Evolutionary conservation across 2,113 vertebrate genomes (phyloP), one percentile per base, ranked within the genome.

Genomic region (Acanthisitta chloris): DNA sequence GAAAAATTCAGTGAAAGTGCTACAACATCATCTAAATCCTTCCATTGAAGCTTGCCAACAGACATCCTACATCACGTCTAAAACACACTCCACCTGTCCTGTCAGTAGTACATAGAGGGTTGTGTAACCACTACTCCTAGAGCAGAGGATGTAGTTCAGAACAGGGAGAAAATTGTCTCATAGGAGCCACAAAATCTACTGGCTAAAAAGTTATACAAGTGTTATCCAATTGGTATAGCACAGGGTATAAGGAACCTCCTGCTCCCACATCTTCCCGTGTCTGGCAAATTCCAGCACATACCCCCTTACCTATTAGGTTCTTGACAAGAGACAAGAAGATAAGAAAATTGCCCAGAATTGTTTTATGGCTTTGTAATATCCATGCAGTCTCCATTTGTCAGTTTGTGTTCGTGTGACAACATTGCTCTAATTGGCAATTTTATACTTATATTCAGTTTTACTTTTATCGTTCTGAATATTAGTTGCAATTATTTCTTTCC

Each of bases 201-300:
- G 18, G 7, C 23, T 55, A 21, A 52, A 61, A 59, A 78, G 33
- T 13, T 1, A 6, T 17, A 6, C 0, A 3, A 12, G 7, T 3
- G 4, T 43, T 62, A 19, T 20, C 7, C 28, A 88, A 8, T 0
- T 43, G 8, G 3, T 13, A 14, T 8, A 55, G 23, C 52, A 57
- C 18, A 40, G 8, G 25, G 19, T 24, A 31, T 3, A 33, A 14
- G 1, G 14, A 78, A 28, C 5, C 19, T 66, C 28, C 33, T 66
- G 43, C 24, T 55, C 33, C 69, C 29, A 1, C 18, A 4, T 14
- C 25, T 67, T 74, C 17, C 33, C 58, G 0, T 5, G 6, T 14
- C 20, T 36, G 6, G 3, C 4, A 13, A 43, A 45, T 58, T 49
- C 21, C 54, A 54, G 3, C 21, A 38, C 5, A 13, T 1, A 36